Conservation (phyloP, 2,797 vertebrate species). For the Kryptopterus vitreolus region DNA sequence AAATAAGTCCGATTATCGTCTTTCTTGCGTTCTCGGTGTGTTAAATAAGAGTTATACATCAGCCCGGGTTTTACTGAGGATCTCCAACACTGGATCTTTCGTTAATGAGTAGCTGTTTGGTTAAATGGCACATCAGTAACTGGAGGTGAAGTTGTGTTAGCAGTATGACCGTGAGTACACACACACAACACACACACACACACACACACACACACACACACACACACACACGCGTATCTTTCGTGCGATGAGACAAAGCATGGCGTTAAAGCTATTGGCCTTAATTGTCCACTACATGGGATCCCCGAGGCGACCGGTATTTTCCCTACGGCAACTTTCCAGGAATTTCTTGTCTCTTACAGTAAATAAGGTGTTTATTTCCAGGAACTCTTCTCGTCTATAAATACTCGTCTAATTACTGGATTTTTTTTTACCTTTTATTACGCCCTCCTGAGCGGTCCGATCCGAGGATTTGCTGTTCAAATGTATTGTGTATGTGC, state of each 20-base stretch:
- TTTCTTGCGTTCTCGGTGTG: background rate
- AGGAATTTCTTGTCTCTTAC: no score
- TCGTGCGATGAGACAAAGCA: constrained; percentile 25
- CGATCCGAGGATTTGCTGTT: no score
- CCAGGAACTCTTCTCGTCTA: background rate
- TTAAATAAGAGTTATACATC: constrained; percentile 9
- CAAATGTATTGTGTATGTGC: no score
- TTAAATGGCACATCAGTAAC: constrained; percentile 36
- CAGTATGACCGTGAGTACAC: constrained; percentile 36
- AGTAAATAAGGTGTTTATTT: no score
- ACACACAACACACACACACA: constrained; percentile 21
- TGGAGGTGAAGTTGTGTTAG: constrained; percentile 2
- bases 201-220: background rate
- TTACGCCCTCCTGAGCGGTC: no score
- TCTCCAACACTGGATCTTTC: constrained; percentile 34
- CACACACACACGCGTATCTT: constrained; percentile 27
- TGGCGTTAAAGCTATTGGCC: background rate
- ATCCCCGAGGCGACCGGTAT: no score
- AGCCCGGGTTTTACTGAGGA: constrained; percentile 7
- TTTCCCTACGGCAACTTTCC: background rate
- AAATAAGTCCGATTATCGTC: constrained; percentile 31
- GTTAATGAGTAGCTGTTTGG: constrained; percentile 44
- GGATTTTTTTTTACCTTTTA: no score
- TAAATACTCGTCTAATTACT: no score
- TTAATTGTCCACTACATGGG: background rate